These are phyloP conservation scores for Acanthosepion esculentum DNA, from an alignment of 2,888 invertebrate species.

Conservation along the genomic window DNA sequence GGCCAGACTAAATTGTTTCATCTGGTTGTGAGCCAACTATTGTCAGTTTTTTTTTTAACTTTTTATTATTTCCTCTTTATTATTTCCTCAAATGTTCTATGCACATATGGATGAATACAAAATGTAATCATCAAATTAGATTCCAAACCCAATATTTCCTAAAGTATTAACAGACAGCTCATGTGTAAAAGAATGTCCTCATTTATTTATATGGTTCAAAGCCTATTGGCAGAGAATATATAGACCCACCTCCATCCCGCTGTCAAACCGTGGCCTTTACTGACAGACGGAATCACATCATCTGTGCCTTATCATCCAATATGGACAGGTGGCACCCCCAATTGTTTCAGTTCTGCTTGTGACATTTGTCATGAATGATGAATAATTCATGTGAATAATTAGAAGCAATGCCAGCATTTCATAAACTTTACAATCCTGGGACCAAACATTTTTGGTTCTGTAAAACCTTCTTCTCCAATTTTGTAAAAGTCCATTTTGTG, in stretches of 20 bases:
- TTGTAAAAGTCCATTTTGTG: not conserved
- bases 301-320: not conserved
- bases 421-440: not conserved
- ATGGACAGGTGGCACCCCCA: not conserved
- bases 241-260: not conserved
- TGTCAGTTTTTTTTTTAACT: not conserved
- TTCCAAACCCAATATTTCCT: not conserved
- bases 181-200: not conserved
- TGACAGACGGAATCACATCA: not conserved
- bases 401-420: not conserved
- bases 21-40: not conserved
- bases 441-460: not conserved
- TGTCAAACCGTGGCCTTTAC: not conserved
- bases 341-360: not conserved
- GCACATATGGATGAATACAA: not conserved
- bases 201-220: not conserved
- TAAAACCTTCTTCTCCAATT: not conserved
- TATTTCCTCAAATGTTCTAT: not conserved
- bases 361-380: not conserved
- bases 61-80: not conserved
- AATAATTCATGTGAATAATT: not conserved
- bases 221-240: not conserved
- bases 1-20: no score
- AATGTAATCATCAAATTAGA: not conserved
- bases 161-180: not conserved